Evolutionary conservation across 2,888 invertebrate species (phyloP).

Genomic region (Laothoe populi): DNA sequence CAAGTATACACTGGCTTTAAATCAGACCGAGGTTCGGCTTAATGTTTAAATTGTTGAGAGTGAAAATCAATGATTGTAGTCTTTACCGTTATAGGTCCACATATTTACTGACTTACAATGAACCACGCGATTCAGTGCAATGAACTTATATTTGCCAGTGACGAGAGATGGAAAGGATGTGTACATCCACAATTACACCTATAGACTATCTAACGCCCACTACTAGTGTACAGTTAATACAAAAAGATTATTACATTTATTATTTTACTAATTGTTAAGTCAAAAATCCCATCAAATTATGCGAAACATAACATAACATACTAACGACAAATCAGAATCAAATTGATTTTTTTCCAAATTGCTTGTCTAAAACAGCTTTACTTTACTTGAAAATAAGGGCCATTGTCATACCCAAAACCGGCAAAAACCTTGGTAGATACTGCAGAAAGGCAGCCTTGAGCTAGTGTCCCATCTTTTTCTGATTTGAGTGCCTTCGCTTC

Average conservation of each 20-base stretch:
- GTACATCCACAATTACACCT: constrained; percentile 4
- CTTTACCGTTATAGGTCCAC: constrained; percentile 26
- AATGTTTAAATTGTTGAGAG: constrained; percentile 18
- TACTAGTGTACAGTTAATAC: too few relatives aligned
- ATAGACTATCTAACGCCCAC: not conserved
- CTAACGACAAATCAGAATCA: too few relatives aligned
- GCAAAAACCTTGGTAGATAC: constrained; percentile 1
- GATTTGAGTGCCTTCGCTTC: constrained; percentile 7
- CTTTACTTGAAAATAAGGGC: not conserved
- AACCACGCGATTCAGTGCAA: constrained; percentile 22
- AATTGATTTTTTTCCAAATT: too few relatives aligned
- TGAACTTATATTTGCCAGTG: constrained; percentile 20
- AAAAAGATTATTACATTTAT: too few relatives aligned
- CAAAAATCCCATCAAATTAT: too few relatives aligned
- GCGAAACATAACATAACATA: too few relatives aligned
- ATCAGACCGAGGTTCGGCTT: constrained; percentile 9
- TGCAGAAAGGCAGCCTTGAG: constrained; percentile 2
- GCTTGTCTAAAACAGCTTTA: not conserved
- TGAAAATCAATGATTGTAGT: constrained; percentile 20
- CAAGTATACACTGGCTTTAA: not conserved
- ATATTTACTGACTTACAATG: constrained; percentile 24
- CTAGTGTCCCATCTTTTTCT: constrained; percentile 22
- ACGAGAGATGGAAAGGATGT: constrained; percentile 10
- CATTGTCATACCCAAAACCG: not conserved
- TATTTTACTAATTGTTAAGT: too few relatives aligned